A percentile compares a stretch with the other conserved stretches of the same genome.
Conservation (phyloP, 1,140 invertebrate species). For the Aporrectodea caliginosa region DNA sequence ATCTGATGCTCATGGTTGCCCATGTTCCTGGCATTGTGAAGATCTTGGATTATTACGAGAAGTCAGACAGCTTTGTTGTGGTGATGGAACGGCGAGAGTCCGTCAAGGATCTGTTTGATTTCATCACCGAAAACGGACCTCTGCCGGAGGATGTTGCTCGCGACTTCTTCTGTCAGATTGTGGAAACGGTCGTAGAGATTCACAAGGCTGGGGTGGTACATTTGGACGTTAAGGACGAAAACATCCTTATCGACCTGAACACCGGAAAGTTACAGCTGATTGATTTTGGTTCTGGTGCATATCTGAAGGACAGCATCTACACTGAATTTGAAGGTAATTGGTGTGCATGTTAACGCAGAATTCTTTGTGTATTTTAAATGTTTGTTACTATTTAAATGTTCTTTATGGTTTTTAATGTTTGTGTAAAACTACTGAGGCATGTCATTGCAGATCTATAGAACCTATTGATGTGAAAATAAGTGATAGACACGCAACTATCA, state of each 20-base stretch:
- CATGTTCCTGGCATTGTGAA: constrained; percentile 63
- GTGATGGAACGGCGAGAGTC: constrained; percentile 66
- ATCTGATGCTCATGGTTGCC: constrained; percentile 60
- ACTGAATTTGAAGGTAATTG: constrained; percentile 70
- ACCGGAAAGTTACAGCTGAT: constrained; percentile 42
- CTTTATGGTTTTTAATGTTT: too few species aligned
- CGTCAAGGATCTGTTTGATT: constrained; percentile 68
- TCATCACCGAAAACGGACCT: constrained; percentile 64
- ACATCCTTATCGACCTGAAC: constrained; percentile 64
- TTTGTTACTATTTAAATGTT: too few species aligned
- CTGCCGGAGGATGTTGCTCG: constrained; percentile 61
- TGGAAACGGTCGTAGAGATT: constrained; percentile 53
- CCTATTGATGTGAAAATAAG: too few species aligned
- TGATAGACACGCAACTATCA: too few species aligned
- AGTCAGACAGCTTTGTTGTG: constrained; percentile 60
- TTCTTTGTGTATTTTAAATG: too few species aligned
- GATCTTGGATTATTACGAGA: constrained; percentile 64
- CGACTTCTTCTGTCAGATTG: constrained; percentile 60
- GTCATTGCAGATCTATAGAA: too few species aligned
- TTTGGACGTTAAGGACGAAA: constrained; percentile 70
- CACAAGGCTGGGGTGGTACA: constrained; percentile 58
- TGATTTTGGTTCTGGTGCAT: constrained; percentile 66
- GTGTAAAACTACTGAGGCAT: too few species aligned
- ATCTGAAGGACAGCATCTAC: constrained; percentile 62
- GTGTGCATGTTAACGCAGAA: too few species aligned